Base-by-base conservation (phyloP, 2,113 vertebrate genomes). In the Passer domesticus region DNA sequence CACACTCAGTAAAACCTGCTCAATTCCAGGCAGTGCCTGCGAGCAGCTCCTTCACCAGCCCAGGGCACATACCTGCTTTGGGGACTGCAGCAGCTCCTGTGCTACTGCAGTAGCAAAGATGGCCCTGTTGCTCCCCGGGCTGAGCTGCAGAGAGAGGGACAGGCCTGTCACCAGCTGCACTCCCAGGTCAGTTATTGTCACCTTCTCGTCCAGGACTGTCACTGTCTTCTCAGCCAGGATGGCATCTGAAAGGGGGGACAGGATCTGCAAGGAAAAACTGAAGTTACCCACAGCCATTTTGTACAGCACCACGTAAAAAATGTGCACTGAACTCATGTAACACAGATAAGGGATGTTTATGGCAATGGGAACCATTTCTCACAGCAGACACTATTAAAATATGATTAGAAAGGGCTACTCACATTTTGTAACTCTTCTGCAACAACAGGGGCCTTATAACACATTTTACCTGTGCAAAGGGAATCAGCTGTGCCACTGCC, bases 161-260 rank as follows among this genome's bases (percentile, higher is more conserved):
- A 99, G 97, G 1, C 98, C 98, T 0, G 99, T 97, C 60, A 99
- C 98, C 97, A 99, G 94, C 95, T 99, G 99, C 92, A 99, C 98
- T 10, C 98, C 98, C 28, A 99, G 97, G 95, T 99, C 98, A 6
- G 98, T 98, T 86, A 99, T 98, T 41, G 98, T 98, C 97, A 99
- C 99, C 97, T 99, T 99, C 95, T 99, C 99, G 5, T 99, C 99
- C 84, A 99, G 97, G 50, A 99, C 99, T 2, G 97, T 98, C 96
- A 99, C 97, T 5, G 98, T 99, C 97, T 98, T 99, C 84, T 99
- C 98, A 0, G 98, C 99, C 97, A 99, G 76, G 92, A 99, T 98
- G 80, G 98, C 96, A 6, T 99, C 98, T 0, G 99, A 99, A 44
- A 99, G 97, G 2, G 99, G 99, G 15, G 99, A 99, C 95, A 99